Percentiles rank a stretch among this genome's conserved stretches.
Evolutionary conservation across 2,113 vertebrate species (phyloP).

Genomic region (Clarias macrocephalus): DNA sequence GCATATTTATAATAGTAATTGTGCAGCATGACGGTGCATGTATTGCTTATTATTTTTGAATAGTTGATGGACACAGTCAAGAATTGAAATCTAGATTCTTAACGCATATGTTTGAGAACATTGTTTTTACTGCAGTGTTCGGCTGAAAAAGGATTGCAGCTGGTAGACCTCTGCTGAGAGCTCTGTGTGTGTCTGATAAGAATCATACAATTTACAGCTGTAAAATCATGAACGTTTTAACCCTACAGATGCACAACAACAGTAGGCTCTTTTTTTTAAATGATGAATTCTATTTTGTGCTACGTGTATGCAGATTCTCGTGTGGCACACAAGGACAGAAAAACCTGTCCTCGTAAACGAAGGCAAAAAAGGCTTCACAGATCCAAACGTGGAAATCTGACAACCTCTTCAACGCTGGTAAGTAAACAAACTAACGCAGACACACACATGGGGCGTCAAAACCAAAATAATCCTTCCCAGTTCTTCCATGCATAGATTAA

Average conservation of each 20-base stretch:
- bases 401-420: slow-evolving; percentile 55
- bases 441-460: not conserved
- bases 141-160: slow-evolving; percentile 19
- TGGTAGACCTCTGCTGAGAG: slow-evolving; percentile 16
- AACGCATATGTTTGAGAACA: slow-evolving; percentile 4
- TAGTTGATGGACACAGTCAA: not conserved
- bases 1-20: slow-evolving; percentile 14
- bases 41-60: slow-evolving; percentile 19
- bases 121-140: slow-evolving; percentile 3
- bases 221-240: slow-evolving; percentile 20
- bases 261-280: not conserved
- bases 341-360: slow-evolving; percentile 97
- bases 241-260: not conserved
- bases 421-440: not conserved
- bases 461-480: not conserved
- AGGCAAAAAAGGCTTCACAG: slow-evolving; percentile 97
- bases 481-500: not conserved
- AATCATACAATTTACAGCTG: slow-evolving; percentile 10
- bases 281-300: slow-evolving; percentile 29
- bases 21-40: not conserved
- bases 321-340: slow-evolving; percentile 98
- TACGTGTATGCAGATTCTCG: slow-evolving; percentile 83
- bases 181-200: not conserved
- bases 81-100: slow-evolving; percentile 3
- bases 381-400: slow-evolving; percentile 96